Evolutionary conservation across 2,113 vertebrate species (phyloP), one percentile per base, ranked within the genome.

Genomic region (Hipposideros armiger): DNA sequence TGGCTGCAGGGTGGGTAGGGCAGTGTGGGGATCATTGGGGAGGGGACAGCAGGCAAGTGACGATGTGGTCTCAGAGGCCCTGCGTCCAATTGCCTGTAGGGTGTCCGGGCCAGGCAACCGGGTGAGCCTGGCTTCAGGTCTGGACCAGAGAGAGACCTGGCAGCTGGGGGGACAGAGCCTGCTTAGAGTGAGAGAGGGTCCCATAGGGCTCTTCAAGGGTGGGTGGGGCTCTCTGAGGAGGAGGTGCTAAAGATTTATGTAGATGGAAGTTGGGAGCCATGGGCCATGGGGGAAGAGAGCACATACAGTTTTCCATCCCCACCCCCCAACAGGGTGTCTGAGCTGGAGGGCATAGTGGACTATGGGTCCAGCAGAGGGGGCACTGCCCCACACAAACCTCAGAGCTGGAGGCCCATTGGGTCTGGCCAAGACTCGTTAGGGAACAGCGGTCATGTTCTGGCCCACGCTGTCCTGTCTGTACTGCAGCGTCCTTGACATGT

Each of bases 381-480:
- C 62, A 5, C 87, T 28, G 14, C n/a, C 4, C 4, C 19, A 9
- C 19, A 9, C 28, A 0, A 20, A 10, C 42, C 36, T 30, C 4
- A 9, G 17, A 89, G 40, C 40, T 3, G 4, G 54, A 19, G 5
- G 0, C 19, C 11, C 36, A 14, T 14, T 0, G 9, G 47, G 52
- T 17, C 67, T 14, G 26, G 50, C 28, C 1, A 3, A 19, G 17
- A 22, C 42, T 14, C 17, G 0, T 32, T 30, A 17, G 28, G 6
- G 6, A 14, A 4, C 16, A 13, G 36, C 26, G 0, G 5, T 42
- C 58, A 14, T 3, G 36, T 17, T 58, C 77, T n/a, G 3, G 5
- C 11, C 69, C 17, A 13, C 0, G 0, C 24, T 2, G 1, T 30
- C 32, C 67, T 64, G 45, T 56, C 20, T 20, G 2, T 0, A 4